Base-by-base conservation (phyloP, 2,797 vertebrate genomes). In the Oophaga sylvatica region DNA sequence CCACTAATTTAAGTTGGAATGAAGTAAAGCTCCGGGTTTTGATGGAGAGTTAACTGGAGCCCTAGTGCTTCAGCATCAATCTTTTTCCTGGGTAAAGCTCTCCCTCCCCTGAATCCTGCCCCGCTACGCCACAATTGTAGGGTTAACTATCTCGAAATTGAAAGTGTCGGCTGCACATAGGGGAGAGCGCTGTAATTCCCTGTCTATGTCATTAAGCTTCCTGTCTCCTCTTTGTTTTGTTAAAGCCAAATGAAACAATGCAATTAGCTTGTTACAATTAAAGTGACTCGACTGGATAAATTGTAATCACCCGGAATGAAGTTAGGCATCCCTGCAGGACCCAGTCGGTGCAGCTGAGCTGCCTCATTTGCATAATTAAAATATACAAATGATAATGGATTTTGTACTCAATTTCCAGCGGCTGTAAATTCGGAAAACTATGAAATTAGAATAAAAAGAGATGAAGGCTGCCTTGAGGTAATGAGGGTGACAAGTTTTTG, bases 201-300 rank as follows among this genome's bases (percentile, higher is more conserved):
- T 89, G 90, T 90, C 90, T 90, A 90, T 93, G 95, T 95, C 96
- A 96, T 96, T 95, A 94, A 94, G 95, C 93, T 89, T 94, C 92
- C 93, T 91, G 93, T 95, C 96, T 96, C 96, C 94, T 95, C 96
- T 96, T 95, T 96, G 97, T 97, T 98, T 98, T 97, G 97, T 97
- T 97, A 99, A 81, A 98, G 95, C 97, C 97, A 98, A 99, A 99
- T 98, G 97, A 98, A 99, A 99, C 97, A 99, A 98, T 98, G 97
- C 99, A 99, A 99, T 99, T 99, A 99, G 97, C 98, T 98, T 98
- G 98, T 99, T 99, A 99, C 98, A 99, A 99, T 99, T 99, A 99
- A 99, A 99, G 98, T 96, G 97, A 98, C 97, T 98, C 97, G 96
- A 99, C 97, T 98, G 97, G 97, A 99, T 99, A 99, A 98, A 99